Conservation (phyloP, 2,797 vertebrate genomes). For the Cichlasoma orientale region DNA sequence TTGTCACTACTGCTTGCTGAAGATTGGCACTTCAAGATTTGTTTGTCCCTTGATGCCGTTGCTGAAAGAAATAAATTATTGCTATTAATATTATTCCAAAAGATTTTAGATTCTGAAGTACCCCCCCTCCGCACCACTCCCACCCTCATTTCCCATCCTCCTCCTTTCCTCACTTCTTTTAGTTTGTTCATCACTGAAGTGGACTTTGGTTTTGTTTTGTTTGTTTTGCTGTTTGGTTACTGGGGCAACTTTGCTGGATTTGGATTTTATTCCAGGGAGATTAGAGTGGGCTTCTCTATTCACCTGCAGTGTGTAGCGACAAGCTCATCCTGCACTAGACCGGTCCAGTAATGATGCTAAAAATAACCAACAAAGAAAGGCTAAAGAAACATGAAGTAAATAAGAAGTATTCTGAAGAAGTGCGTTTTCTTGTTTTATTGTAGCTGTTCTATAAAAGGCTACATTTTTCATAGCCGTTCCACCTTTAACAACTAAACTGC, state of each 20-base stretch:
- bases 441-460: conserved; percentile 7
- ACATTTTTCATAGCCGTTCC: conserved; percentile 18
- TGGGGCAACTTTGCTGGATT: conserved; percentile 21
- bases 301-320: conserved; percentile 23
- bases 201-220: conserved; percentile 33
- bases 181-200: conserved; percentile 27
- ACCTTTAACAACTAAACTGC: conserved; percentile 38
- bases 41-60: conserved; percentile 77
- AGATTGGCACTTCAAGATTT: conserved; percentile 80
- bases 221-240: conserved; percentile 9
- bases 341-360: background rate
- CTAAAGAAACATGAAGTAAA: conserved; percentile 25
- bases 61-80: conserved; percentile 82
- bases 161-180: conserved; percentile 7
- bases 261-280: conserved; percentile 21
- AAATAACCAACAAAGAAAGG: background rate
- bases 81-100: conserved; percentile 74
- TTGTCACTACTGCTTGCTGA: conserved; percentile 85
- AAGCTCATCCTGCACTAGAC: background rate
- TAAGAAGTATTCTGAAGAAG: conserved; percentile 3
- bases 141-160: conserved; percentile 12
- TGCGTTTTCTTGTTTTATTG: conserved; percentile 7
- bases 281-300: conserved; percentile 5
- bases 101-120: conserved; percentile 69
- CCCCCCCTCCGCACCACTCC: background rate